These are phyloP conservation scores for Plestiodon gilberti DNA, from an alignment of 2,113 vertebrate species.

Conservation along the genomic window DNA sequence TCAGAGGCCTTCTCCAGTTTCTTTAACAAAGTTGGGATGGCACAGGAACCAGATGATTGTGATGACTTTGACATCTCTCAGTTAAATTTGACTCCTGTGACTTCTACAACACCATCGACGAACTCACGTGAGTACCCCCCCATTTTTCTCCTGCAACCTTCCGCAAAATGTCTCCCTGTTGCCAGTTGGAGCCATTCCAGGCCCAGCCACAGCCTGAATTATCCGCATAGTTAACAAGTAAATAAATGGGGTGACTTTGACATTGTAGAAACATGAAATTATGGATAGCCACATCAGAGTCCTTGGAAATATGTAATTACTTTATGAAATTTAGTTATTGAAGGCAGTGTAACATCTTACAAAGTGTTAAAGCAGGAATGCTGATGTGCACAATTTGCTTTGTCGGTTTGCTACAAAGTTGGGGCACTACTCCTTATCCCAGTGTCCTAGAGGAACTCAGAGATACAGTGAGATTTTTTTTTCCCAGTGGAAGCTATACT, in stretches of 20 bases:
- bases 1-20: conserved; percentile 98
- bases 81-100: conserved; percentile 98
- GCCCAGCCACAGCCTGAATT: background rate
- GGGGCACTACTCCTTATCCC: too few species aligned
- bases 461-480: background rate
- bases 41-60: conserved; percentile 96
- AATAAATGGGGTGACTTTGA: conserved; percentile 2
- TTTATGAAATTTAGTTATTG: conserved; percentile 42
- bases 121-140: conserved; percentile 90
- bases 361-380: background rate
- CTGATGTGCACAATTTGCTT: background rate
- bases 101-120: conserved; percentile 96
- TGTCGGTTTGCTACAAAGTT: background rate
- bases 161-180: background rate
- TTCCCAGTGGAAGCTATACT: background rate
- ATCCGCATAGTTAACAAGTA: conserved; percentile 1
- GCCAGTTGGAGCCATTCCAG: accelerated
- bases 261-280: conserved; percentile 4
- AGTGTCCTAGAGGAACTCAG: background rate
- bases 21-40: conserved; percentile 96
- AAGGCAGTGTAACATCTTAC: background rate
- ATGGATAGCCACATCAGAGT: conserved; percentile 15
- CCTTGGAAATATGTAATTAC: conserved; percentile 7
- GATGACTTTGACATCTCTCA: conserved; percentile 99
- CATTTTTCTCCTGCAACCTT: background rate